Conservation (phyloP, 2,888 invertebrate species). For the Xylota segnis region DNA sequence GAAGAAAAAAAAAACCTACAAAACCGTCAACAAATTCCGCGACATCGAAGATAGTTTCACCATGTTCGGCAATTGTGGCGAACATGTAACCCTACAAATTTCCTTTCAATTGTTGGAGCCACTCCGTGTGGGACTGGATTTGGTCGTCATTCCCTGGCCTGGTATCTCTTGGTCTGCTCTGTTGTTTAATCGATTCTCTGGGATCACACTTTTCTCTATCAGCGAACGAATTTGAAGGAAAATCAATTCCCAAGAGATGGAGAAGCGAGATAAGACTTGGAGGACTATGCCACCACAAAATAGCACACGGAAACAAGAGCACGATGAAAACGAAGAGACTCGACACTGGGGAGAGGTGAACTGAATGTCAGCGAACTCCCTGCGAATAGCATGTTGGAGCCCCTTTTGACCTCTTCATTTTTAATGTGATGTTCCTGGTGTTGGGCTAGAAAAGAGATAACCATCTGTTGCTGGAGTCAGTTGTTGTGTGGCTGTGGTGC, state of each 20-base stretch:
- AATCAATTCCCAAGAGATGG: conserved; percentile 75
- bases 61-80: conserved; percentile 65
- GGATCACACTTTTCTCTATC: conserved; percentile 74
- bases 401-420: conserved; percentile 74
- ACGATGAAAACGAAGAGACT: conserved; percentile 25
- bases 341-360: conserved; percentile 41
- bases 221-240: conserved; percentile 67
- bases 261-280: conserved; percentile 50
- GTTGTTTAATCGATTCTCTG: conserved; percentile 62
- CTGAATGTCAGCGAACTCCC: conserved; percentile 69
- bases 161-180: conserved; percentile 39
- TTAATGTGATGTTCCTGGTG: conserved; percentile 68
- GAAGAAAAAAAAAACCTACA: not conserved
- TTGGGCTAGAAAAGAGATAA: conserved; percentile 61
- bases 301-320: conserved; percentile 66
- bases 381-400: conserved; percentile 56
- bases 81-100: conserved; percentile 75
- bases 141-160: conserved; percentile 30
- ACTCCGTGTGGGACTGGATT: conserved; percentile 7
- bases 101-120: conserved; percentile 69
- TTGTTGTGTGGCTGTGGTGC: not conserved
- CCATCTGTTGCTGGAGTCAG: conserved; percentile 42
- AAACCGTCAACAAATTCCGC: conserved; percentile 36
- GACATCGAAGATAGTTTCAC: conserved; percentile 69
- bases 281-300: conserved; percentile 39